These are phyloP conservation scores for Haplochromis vanheusdeni DNA, from an alignment of 2,113 vertebrate species.

Conservation along the genomic window DNA sequence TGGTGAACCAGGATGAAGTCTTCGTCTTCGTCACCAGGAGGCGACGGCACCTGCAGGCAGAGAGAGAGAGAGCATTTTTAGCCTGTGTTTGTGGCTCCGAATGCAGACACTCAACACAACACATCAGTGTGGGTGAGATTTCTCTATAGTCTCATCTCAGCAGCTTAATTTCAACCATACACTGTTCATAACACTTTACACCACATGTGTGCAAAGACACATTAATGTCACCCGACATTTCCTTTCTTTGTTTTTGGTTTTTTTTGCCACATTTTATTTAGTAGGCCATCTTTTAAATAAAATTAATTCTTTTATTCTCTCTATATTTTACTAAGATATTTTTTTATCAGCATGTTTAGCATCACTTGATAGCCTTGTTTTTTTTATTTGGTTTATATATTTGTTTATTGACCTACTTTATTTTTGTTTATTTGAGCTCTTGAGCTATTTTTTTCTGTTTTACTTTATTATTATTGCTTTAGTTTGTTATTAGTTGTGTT, in stretches of 20 bases:
- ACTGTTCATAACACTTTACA: neutral
- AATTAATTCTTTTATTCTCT: neutral
- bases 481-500: neutral
- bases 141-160: neutral
- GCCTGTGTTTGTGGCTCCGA: neutral
- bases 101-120: neutral
- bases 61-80: neutral
- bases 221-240: rapidly evolving
- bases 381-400: neutral
- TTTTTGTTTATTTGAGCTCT: neutral
- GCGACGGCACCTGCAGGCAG: constrained; percentile 80
- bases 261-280: neutral
- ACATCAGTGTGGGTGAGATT: neutral
- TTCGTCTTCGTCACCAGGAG: constrained; percentile 85
- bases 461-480: neutral
- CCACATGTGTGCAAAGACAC: neutral
- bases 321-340: neutral
- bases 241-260: neutral
- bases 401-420: neutral
- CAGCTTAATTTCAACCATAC: neutral
- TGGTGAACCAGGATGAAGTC: constrained; percentile 93
- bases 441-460: neutral
- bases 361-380: neutral
- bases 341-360: neutral
- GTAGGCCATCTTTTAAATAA: neutral